phyloP scores from a whole-genome alignment of 2,888 invertebrate species.

The Nomada lathburiana region DNA sequence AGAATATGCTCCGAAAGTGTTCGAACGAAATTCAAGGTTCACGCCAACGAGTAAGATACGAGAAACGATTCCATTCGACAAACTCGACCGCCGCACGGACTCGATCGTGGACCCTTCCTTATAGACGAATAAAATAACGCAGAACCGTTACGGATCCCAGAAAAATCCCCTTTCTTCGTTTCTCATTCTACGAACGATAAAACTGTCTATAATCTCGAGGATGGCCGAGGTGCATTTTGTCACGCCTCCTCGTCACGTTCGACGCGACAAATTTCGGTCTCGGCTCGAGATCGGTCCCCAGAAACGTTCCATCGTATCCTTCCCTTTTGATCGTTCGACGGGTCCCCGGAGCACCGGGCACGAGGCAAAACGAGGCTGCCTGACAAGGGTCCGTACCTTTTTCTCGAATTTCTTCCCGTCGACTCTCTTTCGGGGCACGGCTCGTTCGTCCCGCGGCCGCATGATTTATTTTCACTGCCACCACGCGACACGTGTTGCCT shows the following conservation, averaged over 20 bases:
- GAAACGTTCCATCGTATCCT: constrained; percentile 36
- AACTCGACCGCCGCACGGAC: too few species aligned
- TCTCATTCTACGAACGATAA: background rate
- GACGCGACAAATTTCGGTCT: constrained; percentile 45
- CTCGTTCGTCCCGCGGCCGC: constrained; percentile 52
- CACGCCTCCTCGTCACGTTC: constrained; percentile 22
- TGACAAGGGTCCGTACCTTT: constrained; percentile 72
- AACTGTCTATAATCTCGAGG: background rate
- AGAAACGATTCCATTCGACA: too few species aligned
- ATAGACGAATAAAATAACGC: too few species aligned
- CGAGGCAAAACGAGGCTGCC: constrained; percentile 68
- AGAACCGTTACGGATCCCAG: background rate
- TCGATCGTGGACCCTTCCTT: too few species aligned
- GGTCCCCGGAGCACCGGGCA: constrained; percentile 63
- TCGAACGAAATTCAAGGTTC: too few species aligned
- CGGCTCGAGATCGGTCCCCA: background rate
- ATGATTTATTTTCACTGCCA: constrained; percentile 80
- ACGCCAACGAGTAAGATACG: too few species aligned
- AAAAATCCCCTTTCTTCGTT: background rate
- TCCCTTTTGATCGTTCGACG: constrained; percentile 48
- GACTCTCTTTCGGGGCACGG: constrained; percentile 47
- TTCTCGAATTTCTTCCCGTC: constrained; percentile 75
- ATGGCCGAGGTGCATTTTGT: constrained; percentile 5
- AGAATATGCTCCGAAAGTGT: too few species aligned
- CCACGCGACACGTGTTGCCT: constrained; percentile 79